Evolutionary conservation across 1,140 invertebrate species (phyloP), one percentile per base, ranked within the genome.

Genomic region (Lysiphlebus fabarum): DNA sequence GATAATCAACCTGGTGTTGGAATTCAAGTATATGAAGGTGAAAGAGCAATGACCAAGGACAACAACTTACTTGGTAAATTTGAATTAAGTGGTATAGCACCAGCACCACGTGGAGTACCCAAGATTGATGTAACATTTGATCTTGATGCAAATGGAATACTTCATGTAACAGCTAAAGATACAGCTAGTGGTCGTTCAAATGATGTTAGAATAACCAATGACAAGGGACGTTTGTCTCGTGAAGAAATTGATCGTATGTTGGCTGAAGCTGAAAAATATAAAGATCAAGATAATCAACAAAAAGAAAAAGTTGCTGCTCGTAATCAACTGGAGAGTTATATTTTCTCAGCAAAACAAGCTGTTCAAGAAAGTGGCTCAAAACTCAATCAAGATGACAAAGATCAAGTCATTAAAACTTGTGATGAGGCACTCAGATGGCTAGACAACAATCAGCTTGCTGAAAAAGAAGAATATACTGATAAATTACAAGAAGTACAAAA

Each of bases 191-290:
- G 90, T 14, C 86, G 83, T 54, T 83, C 83, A 1, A 87, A 90
- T 70, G 83, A 85, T 65, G 90, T 91, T 58, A 88, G 90, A 34
- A 96, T 96, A 57, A 93, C 90, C 26, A 97, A 97, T 70, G 94
- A 97, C 70, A 96, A 95, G 73, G 93, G 94, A 4, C 85, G 94
- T 17, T 80, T 97, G 4, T 89, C 86, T 26, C 93, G 95, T 71
- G 89, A 90, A 33, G 93, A 97, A 67, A 97, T 97, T 65, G 92
- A 96, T 67, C 82, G 87, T 37, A 98, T 97, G 95, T 82, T 98
- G 9, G 75, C 82, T n/a, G 89, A 90, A 38, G 88, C 89, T 7
- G 87, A 90, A 62, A 85, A 84, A 61, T 90, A 87, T 67, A 85
- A 84, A 62, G 77, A 81, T 17, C 86, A 89, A 70, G 87, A 90